Evolutionary conservation across 2,888 invertebrate genomes (phyloP).

Genomic region (Helobdella robusta): DNA sequence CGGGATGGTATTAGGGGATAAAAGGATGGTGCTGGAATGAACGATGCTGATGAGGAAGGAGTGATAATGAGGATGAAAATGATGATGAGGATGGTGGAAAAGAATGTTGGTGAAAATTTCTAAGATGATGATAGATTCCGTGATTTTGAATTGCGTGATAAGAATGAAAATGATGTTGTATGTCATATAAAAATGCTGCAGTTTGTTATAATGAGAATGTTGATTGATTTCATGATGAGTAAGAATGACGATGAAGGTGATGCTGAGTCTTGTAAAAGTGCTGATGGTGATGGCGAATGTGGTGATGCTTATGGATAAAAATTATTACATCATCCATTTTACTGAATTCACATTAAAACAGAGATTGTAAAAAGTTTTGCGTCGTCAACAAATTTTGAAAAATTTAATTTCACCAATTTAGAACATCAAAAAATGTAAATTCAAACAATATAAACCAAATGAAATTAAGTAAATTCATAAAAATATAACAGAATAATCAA

Average conservation of each 20-base stretch:
- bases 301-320: constrained; percentile 1
- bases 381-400: no score
- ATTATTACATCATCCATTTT: no score
- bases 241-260: constrained; percentile 23
- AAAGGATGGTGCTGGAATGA: constrained; percentile 15
- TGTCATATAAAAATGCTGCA: constrained; percentile 12
- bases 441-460: no score
- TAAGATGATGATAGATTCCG: not conserved
- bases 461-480: no score
- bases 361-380: no score
- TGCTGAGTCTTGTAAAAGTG: constrained; percentile 27
- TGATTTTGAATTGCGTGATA: not conserved
- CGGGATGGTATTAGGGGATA: no score
- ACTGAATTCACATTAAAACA: no score
- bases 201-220: not conserved
- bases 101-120: not conserved
- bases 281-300: constrained; percentile 23
- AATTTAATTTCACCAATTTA: no score
- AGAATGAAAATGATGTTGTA: not conserved
- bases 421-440: no score
- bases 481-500: no score
- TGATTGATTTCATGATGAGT: constrained; percentile 21
- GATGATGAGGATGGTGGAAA: not conserved
- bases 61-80: constrained; percentile 23
- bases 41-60: not conserved